Evolutionary conservation across 2,888 invertebrate genomes (phyloP).

Genomic region (Zootermopsis nevadensis): DNA sequence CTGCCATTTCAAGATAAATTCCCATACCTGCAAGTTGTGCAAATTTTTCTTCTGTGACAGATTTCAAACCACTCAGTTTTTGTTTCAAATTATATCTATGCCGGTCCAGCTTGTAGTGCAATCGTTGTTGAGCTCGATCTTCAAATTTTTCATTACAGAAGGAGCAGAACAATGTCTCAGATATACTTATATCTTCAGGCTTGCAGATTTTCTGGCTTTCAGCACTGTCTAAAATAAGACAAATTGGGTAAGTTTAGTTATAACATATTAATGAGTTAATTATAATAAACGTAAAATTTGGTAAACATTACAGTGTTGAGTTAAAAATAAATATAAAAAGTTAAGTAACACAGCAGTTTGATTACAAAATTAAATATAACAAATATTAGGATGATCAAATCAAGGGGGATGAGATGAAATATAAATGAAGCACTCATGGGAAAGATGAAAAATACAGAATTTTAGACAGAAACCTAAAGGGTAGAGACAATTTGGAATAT

Average conservation of each 20-base stretch:
- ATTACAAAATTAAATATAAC: neutral
- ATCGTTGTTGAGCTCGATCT: constrained; percentile 72
- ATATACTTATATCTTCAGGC: constrained; percentile 61
- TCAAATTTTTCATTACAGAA: constrained; percentile 69
- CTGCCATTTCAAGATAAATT: neutral
- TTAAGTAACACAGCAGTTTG: neutral
- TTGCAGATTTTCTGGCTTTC: constrained; percentile 5
- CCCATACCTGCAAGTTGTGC: constrained; percentile 63
- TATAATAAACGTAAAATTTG: no score
- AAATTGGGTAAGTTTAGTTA: neutral
- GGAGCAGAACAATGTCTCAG: constrained; percentile 66
- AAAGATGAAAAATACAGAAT: no score
- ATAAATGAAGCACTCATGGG: no score
- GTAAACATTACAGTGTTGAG: no score
- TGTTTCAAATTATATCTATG: constrained; percentile 85
- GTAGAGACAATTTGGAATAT: no score
- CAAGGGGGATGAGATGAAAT: no score
- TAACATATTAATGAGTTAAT: no score
- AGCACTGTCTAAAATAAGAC: constrained; percentile 28
- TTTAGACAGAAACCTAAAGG: no score
- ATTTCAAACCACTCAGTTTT: constrained; percentile 70
- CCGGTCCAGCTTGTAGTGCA: constrained; percentile 87
- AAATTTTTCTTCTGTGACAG: constrained; percentile 71
- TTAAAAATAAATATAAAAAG: neutral
- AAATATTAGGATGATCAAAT: neutral